These are phyloP conservation scores for Smittia aterrima DNA, from an alignment of 2,888 invertebrate genomes.

Conservation along the genomic window DNA sequence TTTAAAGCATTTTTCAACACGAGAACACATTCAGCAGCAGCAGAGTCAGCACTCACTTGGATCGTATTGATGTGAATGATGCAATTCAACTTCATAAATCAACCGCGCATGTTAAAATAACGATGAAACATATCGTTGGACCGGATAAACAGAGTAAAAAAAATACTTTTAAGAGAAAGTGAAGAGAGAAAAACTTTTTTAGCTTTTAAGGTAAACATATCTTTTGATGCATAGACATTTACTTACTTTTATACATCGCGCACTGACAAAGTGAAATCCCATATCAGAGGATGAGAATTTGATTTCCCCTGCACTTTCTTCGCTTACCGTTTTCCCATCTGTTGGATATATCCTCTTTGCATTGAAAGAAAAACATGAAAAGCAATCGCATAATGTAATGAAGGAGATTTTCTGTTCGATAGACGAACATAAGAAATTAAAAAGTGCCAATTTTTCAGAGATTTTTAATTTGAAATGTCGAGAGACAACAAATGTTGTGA, in stretches of 20 bases:
- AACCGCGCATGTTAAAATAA: constrained; percentile 3
- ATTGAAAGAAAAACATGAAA: not conserved
- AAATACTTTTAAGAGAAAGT: not conserved
- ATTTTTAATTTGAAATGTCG: constrained; percentile 7
- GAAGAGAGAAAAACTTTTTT: not conserved
- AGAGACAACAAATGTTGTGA: constrained; percentile 4
- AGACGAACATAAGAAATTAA: not conserved
- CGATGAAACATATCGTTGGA: constrained; percentile 34
- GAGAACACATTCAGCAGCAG: not conserved
- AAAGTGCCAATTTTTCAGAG: constrained; percentile 24
- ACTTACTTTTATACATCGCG: constrained; percentile 12
- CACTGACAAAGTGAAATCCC: constrained; percentile 1
- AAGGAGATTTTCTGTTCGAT: not conserved
- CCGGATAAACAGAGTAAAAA: constrained; percentile 34
- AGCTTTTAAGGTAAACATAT: constrained; percentile 20
- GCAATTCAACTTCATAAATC: not conserved
- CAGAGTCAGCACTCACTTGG: not conserved
- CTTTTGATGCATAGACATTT: constrained; percentile 14
- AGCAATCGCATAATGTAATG: constrained; percentile 2
- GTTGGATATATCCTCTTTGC: not conserved
- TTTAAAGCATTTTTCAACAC: not conserved
- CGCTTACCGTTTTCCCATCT: not conserved
- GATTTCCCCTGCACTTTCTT: not conserved
- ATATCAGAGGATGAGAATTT: constrained; percentile 13
- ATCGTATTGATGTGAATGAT: not conserved